Evolutionary conservation across 1,140 invertebrate species (phyloP), one percentile per base, ranked within the genome.

Genomic region (Protaetia brevitarsis): DNA sequence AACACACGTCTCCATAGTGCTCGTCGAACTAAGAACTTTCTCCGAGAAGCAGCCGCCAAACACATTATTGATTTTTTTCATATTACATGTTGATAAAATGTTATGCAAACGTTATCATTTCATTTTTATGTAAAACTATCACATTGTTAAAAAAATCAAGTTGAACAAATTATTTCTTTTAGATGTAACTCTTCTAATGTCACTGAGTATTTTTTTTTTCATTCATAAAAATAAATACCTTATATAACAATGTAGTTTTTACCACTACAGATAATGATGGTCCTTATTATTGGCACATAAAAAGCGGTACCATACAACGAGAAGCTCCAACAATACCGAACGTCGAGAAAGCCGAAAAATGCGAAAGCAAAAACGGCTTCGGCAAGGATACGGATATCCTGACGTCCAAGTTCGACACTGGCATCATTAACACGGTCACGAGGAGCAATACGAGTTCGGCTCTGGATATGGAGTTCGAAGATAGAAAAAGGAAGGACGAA

Each of bases 251-350:
- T 34, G 31, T n/a, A 34, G 1, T 34, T 5, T 34, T 34, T 6
- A 2, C 31, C 13, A 8, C 13, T 34, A 51, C 11, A 51, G 95
- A 96, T 82, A 92, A 91, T 73, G 89, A 92, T 78, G 94, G 94
- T n/a, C 90, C 94, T 1, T 98, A 98, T 79, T 98, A 96, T 79
- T 98, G 96, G 96, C 96, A 99, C 81, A 96, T 98, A 73, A 96
- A 97, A 79, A 97, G 93, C 77, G 96, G 96, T 7, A 97, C 95
- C 0, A 98, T 98, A 73, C 96, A 97, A 77, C 84, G 96, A 58
- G 93, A 98, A 77, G 86, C 89, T 58, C 95, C 95, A 3, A 86
- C 86, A 56, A 79, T 82, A 26, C 80, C 80, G 10, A 65, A 68
- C 36, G 65, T 64, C 58, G 69, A 75, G 63, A 73, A 75, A 70